Percentiles rank a stretch among this genome's conserved stretches.
phyloP scores from a whole-genome alignment of 2,888 invertebrate species.

The Trachelus stipa region DNA sequence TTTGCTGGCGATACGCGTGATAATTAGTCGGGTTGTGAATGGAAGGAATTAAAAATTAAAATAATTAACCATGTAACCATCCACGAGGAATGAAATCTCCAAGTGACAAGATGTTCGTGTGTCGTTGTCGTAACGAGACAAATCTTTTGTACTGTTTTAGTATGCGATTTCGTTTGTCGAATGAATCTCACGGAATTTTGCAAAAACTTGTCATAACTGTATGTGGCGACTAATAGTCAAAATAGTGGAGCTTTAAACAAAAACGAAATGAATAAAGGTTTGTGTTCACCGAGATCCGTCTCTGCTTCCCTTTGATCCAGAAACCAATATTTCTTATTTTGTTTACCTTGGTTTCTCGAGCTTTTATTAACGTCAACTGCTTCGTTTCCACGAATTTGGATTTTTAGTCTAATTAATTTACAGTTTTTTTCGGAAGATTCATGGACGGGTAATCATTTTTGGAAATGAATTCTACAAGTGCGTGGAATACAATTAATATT shows the following conservation, averaged over 20 bases:
- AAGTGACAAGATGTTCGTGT: slow-evolving; percentile 11
- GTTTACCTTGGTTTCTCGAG: slow-evolving; percentile 2
- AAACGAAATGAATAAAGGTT: slow-evolving; percentile 41
- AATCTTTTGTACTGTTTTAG: slow-evolving; percentile 15
- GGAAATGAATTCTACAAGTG: background rate
- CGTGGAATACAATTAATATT: slow-evolving; percentile 36
- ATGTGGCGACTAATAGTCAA: slow-evolving; percentile 37
- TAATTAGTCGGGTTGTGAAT: slow-evolving; percentile 8
- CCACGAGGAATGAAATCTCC: slow-evolving; percentile 6
- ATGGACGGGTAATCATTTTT: background rate
- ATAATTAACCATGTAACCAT: slow-evolving; percentile 8
- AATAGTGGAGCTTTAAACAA: slow-evolving; percentile 43
- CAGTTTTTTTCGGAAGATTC: background rate
- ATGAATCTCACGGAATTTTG: slow-evolving; percentile 33
- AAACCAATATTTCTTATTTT: background rate
- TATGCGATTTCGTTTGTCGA: slow-evolving; percentile 15
- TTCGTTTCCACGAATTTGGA: slow-evolving; percentile 5
- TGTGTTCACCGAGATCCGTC: slow-evolving; percentile 41
- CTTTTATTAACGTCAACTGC: background rate
- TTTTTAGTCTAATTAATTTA: background rate
- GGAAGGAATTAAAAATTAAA: slow-evolving; percentile 6
- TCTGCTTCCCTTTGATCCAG: slow-evolving; percentile 9
- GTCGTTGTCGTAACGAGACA: slow-evolving; percentile 16
- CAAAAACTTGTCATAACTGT: slow-evolving; percentile 43
- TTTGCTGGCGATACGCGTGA: background rate